phyloP scores from a whole-genome alignment of 2,113 vertebrate species.

The Hiodon tergisus region DNA sequence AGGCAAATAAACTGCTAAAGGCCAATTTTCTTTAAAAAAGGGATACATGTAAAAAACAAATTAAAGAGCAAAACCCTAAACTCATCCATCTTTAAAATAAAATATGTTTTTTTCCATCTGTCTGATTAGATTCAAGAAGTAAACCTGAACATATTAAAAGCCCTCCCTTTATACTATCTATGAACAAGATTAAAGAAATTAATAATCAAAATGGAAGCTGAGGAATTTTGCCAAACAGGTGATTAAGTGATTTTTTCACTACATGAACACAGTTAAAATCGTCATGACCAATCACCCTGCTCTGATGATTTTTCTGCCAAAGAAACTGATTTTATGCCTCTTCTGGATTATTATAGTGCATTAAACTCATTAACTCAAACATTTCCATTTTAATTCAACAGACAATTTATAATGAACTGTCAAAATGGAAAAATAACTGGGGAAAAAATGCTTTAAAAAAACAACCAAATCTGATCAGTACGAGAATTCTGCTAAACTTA shows the following conservation, averaged over 20 bases:
- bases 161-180: not conserved
- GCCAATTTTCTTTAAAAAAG: not conserved
- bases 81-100: not conserved
- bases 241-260: not conserved
- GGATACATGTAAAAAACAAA: not conserved
- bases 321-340: not conserved
- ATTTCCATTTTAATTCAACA: not conserved
- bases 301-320: not conserved
- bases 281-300: not conserved
- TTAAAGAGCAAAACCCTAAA: not conserved
- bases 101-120: constrained; percentile 20
- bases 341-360: not conserved
- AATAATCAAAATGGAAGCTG: not conserved
- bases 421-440: not conserved
- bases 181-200: too few relatives aligned
- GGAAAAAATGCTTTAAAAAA: not conserved
- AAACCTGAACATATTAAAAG: not conserved
- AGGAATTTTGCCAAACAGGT: not conserved
- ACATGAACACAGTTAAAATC: not conserved
- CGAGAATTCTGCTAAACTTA: too few relatives aligned
- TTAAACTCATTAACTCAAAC: not conserved
- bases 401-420: too few relatives aligned
- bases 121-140: constrained; percentile 4
- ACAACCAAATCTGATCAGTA: too few relatives aligned
- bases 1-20: constrained; percentile 9